Evolutionary conservation across 1,140 invertebrate genomes (phyloP).

Genomic region (Nasonia giraulti): DNA sequence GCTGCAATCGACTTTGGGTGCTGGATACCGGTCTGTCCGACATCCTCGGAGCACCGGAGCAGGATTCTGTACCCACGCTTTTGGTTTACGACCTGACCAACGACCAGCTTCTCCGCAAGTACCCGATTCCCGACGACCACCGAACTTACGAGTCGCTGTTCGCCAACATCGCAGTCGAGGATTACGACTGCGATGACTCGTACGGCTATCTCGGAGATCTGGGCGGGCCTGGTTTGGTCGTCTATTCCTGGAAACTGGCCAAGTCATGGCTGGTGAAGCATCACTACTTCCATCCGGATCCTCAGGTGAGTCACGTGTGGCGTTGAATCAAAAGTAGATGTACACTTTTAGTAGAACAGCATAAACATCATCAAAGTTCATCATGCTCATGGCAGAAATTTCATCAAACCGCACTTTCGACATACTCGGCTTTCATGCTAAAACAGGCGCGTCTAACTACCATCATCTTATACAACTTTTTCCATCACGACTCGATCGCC

Average conservation of each 20-base stretch:
- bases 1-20: constrained; percentile 84
- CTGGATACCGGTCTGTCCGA: constrained; percentile 83
- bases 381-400: too few relatives aligned
- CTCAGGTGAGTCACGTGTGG: constrained; percentile 65
- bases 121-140: constrained; percentile 78
- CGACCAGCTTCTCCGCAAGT: constrained; percentile 80
- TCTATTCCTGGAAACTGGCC: constrained; percentile 81
- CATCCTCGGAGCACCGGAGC: constrained; percentile 76
- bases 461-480: not conserved
- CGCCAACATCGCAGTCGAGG: constrained; percentile 84
- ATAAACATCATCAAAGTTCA: too few relatives aligned
- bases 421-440: not conserved
- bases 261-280: constrained; percentile 82
- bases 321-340: too few relatives aligned
- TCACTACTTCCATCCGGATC: constrained; percentile 83
- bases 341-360: too few relatives aligned
- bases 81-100: constrained; percentile 83
- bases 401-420: not conserved
- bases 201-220: constrained; percentile 82
- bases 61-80: constrained; percentile 76
- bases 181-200: constrained; percentile 79
- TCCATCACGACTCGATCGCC: not conserved
- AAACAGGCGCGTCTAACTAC: not conserved
- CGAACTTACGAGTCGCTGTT: constrained; percentile 82
- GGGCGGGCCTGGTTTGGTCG: constrained; percentile 79